Evolutionary conservation across 2,113 vertebrate species (phyloP).

Genomic region (Australoheros scitulus): DNA sequence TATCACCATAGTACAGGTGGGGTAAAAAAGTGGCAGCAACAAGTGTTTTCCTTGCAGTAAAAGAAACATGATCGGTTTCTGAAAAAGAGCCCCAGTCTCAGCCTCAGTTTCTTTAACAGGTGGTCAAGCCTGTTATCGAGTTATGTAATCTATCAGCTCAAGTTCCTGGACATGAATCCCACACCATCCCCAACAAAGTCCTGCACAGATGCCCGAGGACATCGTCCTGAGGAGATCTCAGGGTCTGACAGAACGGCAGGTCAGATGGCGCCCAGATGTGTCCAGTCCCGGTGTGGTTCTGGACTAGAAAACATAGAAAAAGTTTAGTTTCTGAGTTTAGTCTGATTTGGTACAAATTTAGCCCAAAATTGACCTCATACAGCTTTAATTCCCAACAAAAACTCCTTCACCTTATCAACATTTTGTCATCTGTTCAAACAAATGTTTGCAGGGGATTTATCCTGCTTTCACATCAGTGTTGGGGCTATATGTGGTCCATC

Average conservation of each 20-base stretch:
- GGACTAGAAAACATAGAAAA: not conserved
- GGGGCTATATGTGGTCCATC: not conserved
- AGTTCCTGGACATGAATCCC: not conserved
- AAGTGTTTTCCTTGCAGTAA: too few relatives aligned
- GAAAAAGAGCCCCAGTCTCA: too few relatives aligned
- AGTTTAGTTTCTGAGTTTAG: not conserved
- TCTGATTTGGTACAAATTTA: not conserved
- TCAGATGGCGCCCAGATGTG: not conserved
- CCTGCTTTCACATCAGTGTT: not conserved
- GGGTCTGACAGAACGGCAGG: not conserved
- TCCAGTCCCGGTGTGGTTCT: not conserved
- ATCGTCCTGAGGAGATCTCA: rapidly evolving
- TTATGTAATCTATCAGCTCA: not conserved
- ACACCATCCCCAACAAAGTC: too few relatives aligned
- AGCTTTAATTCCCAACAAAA: too few relatives aligned
- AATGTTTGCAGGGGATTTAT: not conserved
- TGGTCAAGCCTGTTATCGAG: too few relatives aligned
- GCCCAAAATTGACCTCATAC: not conserved
- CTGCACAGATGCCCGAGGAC: too few relatives aligned
- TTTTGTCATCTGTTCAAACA: not conserved
- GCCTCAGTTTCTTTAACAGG: too few relatives aligned
- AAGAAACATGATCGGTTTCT: too few relatives aligned
- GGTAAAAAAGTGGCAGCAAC: too few relatives aligned
- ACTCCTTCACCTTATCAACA: not conserved
- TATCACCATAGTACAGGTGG: too few relatives aligned